Conservation (phyloP, 2,888 invertebrate species). For the Sussaba pulchella region DNA sequence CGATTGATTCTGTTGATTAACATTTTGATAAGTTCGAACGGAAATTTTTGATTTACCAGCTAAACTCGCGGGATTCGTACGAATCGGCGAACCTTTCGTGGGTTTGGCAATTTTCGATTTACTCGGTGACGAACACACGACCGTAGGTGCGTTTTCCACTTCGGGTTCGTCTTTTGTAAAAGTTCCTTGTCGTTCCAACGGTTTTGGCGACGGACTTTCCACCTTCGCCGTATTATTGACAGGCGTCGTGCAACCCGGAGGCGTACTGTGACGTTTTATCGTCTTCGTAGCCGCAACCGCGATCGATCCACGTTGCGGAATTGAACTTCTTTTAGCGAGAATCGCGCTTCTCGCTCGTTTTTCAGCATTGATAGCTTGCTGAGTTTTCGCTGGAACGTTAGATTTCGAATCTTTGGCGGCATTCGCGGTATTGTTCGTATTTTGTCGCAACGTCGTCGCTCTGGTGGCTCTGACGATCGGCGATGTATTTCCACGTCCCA, state of each 20-base stretch:
- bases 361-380: conserved; percentile 68
- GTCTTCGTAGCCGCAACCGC: conserved; percentile 76
- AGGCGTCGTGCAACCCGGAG: conserved; percentile 65
- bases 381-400: conserved; percentile 77
- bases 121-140: conserved; percentile 75
- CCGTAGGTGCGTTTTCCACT: conserved; percentile 80
- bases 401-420: conserved; percentile 72
- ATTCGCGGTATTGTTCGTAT: conserved; percentile 73
- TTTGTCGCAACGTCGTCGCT: conserved; percentile 79
- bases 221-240: conserved; percentile 66
- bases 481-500: conserved; percentile 80
- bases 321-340: conserved; percentile 75
- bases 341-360: conserved; percentile 70
- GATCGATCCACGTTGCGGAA: conserved; percentile 75
- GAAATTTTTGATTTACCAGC: conserved; percentile 75
- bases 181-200: conserved; percentile 94
- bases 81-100: conserved; percentile 74
- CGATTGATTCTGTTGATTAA: conserved; percentile 62
- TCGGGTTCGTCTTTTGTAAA: conserved; percentile 94
- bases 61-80: conserved; percentile 61
- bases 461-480: conserved; percentile 81
- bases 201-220: conserved; percentile 75
- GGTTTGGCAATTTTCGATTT: conserved; percentile 80
- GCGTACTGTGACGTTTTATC: conserved; percentile 77
- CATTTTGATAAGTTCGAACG: conserved; percentile 68